Evolutionary conservation across 2,888 invertebrate species (phyloP).

Genomic region (Tipula confusa): DNA sequence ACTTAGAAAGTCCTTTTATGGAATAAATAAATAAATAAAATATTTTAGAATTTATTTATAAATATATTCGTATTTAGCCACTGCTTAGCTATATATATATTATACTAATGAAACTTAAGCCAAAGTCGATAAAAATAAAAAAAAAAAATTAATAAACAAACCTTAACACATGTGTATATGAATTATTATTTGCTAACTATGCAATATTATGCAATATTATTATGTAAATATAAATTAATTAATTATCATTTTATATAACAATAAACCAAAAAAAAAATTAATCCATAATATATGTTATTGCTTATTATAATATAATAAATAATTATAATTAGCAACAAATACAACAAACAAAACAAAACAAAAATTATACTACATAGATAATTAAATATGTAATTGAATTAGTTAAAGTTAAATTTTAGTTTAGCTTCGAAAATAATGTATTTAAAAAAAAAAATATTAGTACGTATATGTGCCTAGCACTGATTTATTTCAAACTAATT

Average conservation of each 20-base stretch:
- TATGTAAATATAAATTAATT: not conserved
- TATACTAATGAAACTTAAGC: not conserved
- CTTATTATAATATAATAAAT: not conserved
- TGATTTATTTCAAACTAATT: no score
- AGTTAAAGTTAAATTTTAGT: not conserved
- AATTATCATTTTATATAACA: not conserved
- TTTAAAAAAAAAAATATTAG: not conserved
- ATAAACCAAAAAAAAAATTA: not conserved
- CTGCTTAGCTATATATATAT: not conserved
- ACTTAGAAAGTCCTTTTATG: conserved; percentile 9
- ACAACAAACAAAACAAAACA: not conserved
- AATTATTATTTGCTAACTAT: not conserved
- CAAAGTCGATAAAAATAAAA: not conserved
- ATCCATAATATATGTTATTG: not conserved
- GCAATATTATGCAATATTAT: not conserved
- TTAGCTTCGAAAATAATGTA: not conserved
- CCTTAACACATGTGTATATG: not conserved
- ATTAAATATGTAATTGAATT: no score
- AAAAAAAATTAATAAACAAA: no score
- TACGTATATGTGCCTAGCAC: no score
- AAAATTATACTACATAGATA: not conserved
- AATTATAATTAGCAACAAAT: not conserved
- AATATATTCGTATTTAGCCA: not conserved
- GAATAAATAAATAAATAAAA: not conserved
- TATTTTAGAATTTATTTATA: not conserved